A percentile compares a stretch with the other conserved stretches of the same genome.
These are phyloP conservation scores for Monomorium pharaonis DNA, from an alignment of 1,140 invertebrate genomes.

Conservation along the genomic window DNA sequence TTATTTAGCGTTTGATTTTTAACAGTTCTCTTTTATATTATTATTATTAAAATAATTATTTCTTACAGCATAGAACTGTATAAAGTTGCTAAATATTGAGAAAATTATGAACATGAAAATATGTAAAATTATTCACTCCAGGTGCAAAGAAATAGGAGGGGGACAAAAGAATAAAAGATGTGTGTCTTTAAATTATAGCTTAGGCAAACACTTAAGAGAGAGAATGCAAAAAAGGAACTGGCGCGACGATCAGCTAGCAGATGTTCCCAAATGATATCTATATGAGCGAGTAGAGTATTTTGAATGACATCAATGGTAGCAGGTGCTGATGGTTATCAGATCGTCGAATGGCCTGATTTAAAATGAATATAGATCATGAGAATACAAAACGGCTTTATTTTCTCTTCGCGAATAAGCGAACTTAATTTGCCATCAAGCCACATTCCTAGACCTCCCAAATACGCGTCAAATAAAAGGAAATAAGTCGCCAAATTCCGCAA, in stretches of 20 bases:
- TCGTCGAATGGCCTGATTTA: constrained; percentile 52
- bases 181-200: neutral
- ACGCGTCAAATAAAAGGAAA: neutral
- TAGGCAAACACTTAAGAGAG: neutral
- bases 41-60: neutral
- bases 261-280: constrained; percentile 56
- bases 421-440: constrained; percentile 8
- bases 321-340: constrained; percentile 62
- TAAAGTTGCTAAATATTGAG: neutral
- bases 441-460: constrained; percentile 35
- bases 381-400: neutral
- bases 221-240: constrained; percentile 15
- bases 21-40: no score
- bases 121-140: neutral
- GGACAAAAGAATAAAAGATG: neutral
- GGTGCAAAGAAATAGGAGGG: neutral
- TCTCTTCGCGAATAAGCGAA: neutral
- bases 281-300: constrained; percentile 32
- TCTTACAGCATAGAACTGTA: neutral
- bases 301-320: constrained; percentile 42
- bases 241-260: constrained; percentile 30
- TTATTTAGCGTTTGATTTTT: no score
- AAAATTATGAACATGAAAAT: neutral
- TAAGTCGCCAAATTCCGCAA: neutral
- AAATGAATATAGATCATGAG: constrained; percentile 29